phyloP scores from a whole-genome alignment of 2,113 vertebrate species.

The Athene noctua region DNA sequence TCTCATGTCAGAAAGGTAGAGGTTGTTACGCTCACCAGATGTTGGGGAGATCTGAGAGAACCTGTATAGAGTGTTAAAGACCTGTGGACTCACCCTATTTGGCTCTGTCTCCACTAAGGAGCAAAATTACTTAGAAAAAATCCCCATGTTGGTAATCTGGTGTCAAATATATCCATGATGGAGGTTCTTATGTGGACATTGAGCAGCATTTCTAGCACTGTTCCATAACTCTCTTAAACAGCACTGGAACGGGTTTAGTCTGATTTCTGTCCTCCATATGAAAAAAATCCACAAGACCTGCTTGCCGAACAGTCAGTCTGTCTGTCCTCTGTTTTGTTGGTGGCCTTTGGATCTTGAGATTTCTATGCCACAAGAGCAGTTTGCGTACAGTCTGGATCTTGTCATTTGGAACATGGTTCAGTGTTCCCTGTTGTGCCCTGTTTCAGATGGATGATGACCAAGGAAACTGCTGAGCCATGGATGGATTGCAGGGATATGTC shows the following conservation, averaged over 20 bases:
- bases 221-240: neutral
- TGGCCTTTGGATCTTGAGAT: neutral
- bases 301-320: neutral
- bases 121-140: neutral
- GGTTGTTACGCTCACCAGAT: neutral
- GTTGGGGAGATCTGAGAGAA: neutral
- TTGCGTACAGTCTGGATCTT: neutral
- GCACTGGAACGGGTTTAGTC: neutral
- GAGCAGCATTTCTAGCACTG: neutral
- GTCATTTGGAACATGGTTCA: neutral
- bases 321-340: neutral
- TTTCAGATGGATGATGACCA: constrained; percentile 26
- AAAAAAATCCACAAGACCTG: neutral
- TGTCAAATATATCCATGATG: neutral
- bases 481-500: constrained; percentile 16
- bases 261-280: neutral
- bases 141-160: neutral
- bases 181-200: neutral
- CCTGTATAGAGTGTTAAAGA: neutral
- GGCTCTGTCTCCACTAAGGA: neutral
- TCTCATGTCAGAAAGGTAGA: neutral
- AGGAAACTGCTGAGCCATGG: constrained; percentile 13
- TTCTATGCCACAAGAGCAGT: neutral
- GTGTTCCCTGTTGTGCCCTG: neutral
- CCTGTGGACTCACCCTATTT: neutral